phyloP scores from a whole-genome alignment of 2,888 invertebrate species.

The Xanthia icteritia region DNA sequence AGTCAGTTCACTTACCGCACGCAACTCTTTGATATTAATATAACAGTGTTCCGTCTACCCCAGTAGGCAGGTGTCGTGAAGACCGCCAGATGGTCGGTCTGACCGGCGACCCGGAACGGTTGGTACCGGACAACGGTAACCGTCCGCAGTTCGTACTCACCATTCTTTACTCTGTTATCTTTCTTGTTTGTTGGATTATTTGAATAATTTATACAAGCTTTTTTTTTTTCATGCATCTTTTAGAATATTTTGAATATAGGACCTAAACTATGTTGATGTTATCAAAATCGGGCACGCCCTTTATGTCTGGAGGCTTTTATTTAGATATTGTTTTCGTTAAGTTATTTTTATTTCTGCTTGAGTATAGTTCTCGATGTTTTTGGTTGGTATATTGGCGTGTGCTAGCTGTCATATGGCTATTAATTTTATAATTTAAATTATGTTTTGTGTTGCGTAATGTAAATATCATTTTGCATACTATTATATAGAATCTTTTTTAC shows the following conservation, averaged over 20 bases:
- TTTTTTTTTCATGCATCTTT: neutral
- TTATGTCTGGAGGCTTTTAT: no score
- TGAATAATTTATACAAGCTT: slow-evolving; percentile 13
- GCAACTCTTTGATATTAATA: slow-evolving; percentile 9
- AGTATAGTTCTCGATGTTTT: no score
- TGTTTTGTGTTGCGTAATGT: no score
- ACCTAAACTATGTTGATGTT: neutral
- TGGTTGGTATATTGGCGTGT: no score
- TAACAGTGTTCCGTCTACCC: slow-evolving; percentile 44
- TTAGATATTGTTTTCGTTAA: no score
- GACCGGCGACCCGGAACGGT: slow-evolving; percentile 71
- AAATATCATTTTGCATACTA: no score
- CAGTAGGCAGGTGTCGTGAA: slow-evolving; percentile 62
- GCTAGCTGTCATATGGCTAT: no score
- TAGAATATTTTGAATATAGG: neutral
- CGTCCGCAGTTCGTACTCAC: slow-evolving; percentile 26
- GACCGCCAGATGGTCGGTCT: slow-evolving; percentile 72
- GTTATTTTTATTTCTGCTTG: no score
- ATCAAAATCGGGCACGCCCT: no score
- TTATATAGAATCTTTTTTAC: no score
- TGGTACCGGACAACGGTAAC: slow-evolving; percentile 57
- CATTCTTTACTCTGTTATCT: slow-evolving; percentile 34
- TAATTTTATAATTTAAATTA: no score
- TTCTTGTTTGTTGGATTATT: slow-evolving; percentile 27
- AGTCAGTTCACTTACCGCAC: slow-evolving; percentile 1